These are phyloP conservation scores for Tor tambroides DNA, from an alignment of 2,113 vertebrate genomes.

Conservation along the genomic window DNA sequence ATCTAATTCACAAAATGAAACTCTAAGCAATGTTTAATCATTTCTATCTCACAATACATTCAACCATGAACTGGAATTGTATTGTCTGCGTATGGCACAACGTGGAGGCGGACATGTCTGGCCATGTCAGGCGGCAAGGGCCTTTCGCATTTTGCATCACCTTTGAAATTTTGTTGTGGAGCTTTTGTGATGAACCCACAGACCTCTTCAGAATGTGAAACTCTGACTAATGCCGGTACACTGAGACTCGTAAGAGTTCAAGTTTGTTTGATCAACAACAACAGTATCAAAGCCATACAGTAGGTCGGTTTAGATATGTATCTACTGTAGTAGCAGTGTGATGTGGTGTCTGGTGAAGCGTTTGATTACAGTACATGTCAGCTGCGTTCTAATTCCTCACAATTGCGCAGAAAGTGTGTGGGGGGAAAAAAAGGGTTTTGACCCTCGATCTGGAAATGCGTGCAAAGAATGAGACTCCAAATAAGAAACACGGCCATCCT, in stretches of 20 bases:
- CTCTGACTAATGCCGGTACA: constrained; percentile 78
- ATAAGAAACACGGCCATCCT: background rate
- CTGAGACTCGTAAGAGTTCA: constrained; percentile 62
- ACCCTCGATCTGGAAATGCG: background rate
- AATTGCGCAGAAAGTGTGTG: background rate
- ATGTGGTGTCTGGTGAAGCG: constrained; percentile 42
- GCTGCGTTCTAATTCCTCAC: background rate
- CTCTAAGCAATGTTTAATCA: constrained; percentile 31
- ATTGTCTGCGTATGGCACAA: constrained; percentile 33
- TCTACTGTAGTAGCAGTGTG: constrained; percentile 50
- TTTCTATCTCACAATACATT: constrained; percentile 38
- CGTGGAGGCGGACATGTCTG: constrained; percentile 43
- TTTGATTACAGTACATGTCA: constrained; percentile 18
- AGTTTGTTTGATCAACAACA: constrained; percentile 71
- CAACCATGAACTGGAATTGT: constrained; percentile 8
- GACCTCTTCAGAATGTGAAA: constrained; percentile 74
- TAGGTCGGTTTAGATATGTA: constrained; percentile 59
- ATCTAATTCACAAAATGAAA: constrained; percentile 36
- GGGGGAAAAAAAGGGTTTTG: background rate
- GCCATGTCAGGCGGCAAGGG: constrained; percentile 37
- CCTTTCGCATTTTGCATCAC: constrained; percentile 59
- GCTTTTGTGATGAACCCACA: constrained; percentile 70
- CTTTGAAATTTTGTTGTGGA: constrained; percentile 70
- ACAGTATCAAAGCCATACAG: constrained; percentile 60
- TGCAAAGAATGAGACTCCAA: background rate